Base-by-base conservation (phyloP, 2,797 vertebrate species). In the Heterohyrax brucei region DNA sequence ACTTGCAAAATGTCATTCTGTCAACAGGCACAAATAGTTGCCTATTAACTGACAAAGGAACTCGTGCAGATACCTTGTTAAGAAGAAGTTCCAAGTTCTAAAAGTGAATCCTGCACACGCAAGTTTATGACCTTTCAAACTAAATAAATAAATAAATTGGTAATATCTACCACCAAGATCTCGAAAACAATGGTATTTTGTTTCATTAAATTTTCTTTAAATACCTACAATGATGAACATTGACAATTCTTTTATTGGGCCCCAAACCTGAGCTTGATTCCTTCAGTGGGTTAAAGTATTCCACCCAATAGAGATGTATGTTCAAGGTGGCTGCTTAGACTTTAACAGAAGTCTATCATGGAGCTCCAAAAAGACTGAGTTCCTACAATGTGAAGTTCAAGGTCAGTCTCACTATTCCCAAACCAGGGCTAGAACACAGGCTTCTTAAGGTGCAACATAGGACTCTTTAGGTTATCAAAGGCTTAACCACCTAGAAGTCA, bases 1-100 rank as follows among this genome's bases (percentile, higher is more conserved):
- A 91, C 61, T 95, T 91, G 76, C 70, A 93, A 96, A 95, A 91
- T 82, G 78, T 86, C 87, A 95, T 9, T 94, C 87, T 75, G 83
- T 92, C 90, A 96, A 68, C 70, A 95, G 78, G 44, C 72, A 89
- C 87, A 87, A 85, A 96, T 48, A 93, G 72, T 48, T 44, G 72
- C 83, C 87, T 83, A 30, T 90, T 92, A 89, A 93, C 75, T 13
- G 50, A 30, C 89, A 83, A 89, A 86, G 5, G 64, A n/a, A 87
- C 21, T n/a, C 28, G 48, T 21, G n/a, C 33, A 90, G 70, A 88
- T 80, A 78, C 53, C 10, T 5, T 61, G 48, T 70, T 66, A 81
- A 93, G 1, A 28, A 91, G 56, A 87, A 80, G 56, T 92, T 68
- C 73, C 66, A 95, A 33, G 56, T 78, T 88, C 86, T 79, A 73